Conservation (phyloP, 2,797 vertebrate species). For the Coranthus polyacanthus region DNA sequence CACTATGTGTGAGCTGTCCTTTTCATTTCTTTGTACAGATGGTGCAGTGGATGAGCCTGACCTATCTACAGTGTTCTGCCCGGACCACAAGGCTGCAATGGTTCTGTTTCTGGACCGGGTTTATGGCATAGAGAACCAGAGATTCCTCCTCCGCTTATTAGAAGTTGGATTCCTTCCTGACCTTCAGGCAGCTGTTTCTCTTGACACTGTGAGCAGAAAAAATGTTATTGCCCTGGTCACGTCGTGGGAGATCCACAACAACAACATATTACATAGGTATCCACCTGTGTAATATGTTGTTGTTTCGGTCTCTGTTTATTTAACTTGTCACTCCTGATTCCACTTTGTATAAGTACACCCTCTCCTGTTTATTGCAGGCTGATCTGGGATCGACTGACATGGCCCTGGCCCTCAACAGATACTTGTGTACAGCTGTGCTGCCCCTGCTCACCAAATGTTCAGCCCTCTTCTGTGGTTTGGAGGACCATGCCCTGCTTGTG, state of each 20-base stretch:
- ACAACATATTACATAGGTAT: too few relatives aligned
- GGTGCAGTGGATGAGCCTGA: constrained; percentile 91
- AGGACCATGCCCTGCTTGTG: constrained; percentile 86
- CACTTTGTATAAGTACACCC: constrained; percentile 2
- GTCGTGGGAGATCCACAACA: constrained; percentile 3
- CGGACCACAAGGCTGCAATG: constrained; percentile 98
- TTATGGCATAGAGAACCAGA: constrained; percentile 91
- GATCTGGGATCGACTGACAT: constrained; percentile 94
- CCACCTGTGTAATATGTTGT: not conserved
- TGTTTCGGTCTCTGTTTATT: not conserved
- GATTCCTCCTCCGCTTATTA: constrained; percentile 92
- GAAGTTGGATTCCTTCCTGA: constrained; percentile 95
- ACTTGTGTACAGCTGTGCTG: constrained; percentile 92
- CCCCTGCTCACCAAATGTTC: constrained; percentile 92
- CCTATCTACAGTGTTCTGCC: constrained; percentile 94
- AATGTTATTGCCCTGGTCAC: constrained; percentile 14
- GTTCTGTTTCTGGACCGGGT: constrained; percentile 97
- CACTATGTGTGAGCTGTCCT: not conserved
- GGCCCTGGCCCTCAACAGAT: constrained; percentile 95
- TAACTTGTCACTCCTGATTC: not conserved
- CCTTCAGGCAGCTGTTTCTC: constrained; percentile 92
- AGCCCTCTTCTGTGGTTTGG: constrained; percentile 88
- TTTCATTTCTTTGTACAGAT: constrained; percentile 77
- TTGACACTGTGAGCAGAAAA: constrained; percentile 89
- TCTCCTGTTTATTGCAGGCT: constrained; percentile 75